Base-by-base conservation (phyloP, 2,113 vertebrate species). In the Crotalus helleri region DNA sequence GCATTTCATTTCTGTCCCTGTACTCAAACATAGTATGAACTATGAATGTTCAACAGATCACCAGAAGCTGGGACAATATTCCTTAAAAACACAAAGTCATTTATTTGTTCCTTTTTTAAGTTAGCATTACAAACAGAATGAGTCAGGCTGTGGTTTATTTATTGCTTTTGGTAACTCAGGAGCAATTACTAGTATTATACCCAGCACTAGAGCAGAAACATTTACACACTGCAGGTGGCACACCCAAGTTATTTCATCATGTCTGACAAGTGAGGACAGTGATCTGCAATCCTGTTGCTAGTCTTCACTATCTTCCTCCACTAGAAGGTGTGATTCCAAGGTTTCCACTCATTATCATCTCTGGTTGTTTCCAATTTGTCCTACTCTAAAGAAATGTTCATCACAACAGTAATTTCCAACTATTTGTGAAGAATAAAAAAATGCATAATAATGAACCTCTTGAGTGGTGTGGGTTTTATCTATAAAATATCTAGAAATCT, bases 61-160 rank as follows among this genome's bases (percentile, higher is more conserved):
- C 54, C 6, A 26, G 46, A 85, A 59, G 19, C 58, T 44, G 12
- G 33, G 11, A 15, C 21, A 59, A 46, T 58, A 26, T 55, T 19
- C 29, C 44, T 58, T 12, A 91, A 61, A 57, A 49, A 12, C 24
- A 44, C 5, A 81, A 93, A n/a, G 23, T 11, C 3, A 2, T 0
- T 0, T 49, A 81, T 5, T 88, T 4, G 0, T n/a, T 9, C 2
- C 2, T 29, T 44, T 53, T 87, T 51, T 23, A 51, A 51, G 46
- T 39, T 87, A 26, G 46, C 44, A 87, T 87, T 87, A 15, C 12
- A 87, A 51, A 87, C 85, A 51, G 17, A 21, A 21, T 39, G 54
- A 88, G n/a, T n/a, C 5, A 21, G 17, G 49, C 53, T 51, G 64
- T 53, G 26, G 10, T 1, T 21, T 87, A 61, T 69, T 51, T 49